Conservation (phyloP, 2,113 vertebrate genomes). For the Anoura caudifer region DNA sequence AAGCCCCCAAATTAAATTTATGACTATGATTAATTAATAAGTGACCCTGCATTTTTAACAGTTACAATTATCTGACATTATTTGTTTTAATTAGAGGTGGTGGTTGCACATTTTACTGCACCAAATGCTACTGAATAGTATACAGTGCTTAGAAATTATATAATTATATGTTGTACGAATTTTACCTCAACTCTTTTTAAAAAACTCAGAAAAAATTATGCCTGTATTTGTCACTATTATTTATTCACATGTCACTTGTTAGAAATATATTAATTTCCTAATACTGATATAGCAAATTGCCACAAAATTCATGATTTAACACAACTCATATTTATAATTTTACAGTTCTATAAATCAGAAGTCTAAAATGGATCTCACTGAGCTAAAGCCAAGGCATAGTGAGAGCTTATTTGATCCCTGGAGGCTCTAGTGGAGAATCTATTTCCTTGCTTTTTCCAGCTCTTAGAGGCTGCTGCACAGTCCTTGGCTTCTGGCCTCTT, state of each 20-base stretch:
- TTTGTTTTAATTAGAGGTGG: background rate
- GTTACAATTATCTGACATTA: background rate
- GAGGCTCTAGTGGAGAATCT: background rate
- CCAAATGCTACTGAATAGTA: background rate
- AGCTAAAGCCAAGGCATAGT: background rate
- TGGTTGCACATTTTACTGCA: background rate
- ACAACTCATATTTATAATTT: background rate
- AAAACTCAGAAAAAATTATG: background rate
- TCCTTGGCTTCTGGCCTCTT: background rate
- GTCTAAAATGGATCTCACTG: background rate
- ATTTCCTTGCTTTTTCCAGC: background rate
- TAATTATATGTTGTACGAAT: background rate
- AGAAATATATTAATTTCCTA: background rate
- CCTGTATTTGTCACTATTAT: background rate
- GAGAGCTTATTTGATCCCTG: background rate
- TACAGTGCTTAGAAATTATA: background rate
- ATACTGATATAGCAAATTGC: background rate
- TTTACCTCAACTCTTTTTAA: background rate
- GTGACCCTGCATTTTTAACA: background rate
- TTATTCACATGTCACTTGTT: background rate
- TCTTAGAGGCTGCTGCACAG: background rate
- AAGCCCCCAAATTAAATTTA: background rate
- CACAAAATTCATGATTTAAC: background rate
- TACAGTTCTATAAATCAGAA: background rate
- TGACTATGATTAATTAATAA: background rate